Conservation (phyloP, 30 jellyfish, hydroid and myxozoan genomes). For the Catostylus mosaicus region DNA sequence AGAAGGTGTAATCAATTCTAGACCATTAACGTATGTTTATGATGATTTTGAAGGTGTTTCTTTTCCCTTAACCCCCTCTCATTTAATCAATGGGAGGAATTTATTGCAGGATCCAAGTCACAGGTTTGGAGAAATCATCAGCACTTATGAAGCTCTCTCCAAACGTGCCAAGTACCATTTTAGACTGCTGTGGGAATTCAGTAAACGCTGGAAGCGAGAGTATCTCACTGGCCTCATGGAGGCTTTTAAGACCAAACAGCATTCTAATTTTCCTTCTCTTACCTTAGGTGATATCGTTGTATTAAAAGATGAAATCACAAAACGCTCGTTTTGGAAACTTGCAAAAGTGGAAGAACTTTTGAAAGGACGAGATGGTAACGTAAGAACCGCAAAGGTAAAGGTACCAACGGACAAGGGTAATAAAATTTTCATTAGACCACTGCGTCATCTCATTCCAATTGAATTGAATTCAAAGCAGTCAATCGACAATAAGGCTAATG, state of each 20-base stretch:
- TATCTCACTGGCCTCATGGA: not conserved
- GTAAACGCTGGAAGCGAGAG: slow-evolving; percentile 21
- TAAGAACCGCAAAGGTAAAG: slow-evolving; percentile 34
- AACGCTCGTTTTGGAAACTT: slow-evolving; percentile 21
- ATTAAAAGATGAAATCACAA: slow-evolving; percentile 17
- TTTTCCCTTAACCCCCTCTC: slow-evolving; percentile 12
- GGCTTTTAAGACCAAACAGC: not conserved
- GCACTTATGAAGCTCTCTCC: slow-evolving; percentile 9
- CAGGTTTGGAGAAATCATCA: slow-evolving; percentile 6
- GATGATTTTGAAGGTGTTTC: slow-evolving; percentile 26
- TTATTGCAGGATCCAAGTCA: slow-evolving; percentile 7
- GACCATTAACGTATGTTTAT: slow-evolving; percentile 45
- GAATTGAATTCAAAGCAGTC: no score
- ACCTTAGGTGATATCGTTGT: slow-evolving; percentile 12
- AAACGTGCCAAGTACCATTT: slow-evolving; percentile 12
- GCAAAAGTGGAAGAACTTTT: slow-evolving; percentile 26
- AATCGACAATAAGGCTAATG: no score
- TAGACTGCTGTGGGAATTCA: slow-evolving; percentile 3
- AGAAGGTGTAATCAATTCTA: slow-evolving; percentile 31
- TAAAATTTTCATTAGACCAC: not conserved
- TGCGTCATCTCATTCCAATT: slow-evolving; percentile 11
- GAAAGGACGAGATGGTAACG: slow-evolving; percentile 33
- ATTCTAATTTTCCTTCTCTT: not conserved
- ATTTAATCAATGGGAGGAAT: not conserved
- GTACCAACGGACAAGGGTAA: slow-evolving; percentile 41